phyloP scores from a whole-genome alignment of 1,140 invertebrate species.

The Bombyx mandarina region DNA sequence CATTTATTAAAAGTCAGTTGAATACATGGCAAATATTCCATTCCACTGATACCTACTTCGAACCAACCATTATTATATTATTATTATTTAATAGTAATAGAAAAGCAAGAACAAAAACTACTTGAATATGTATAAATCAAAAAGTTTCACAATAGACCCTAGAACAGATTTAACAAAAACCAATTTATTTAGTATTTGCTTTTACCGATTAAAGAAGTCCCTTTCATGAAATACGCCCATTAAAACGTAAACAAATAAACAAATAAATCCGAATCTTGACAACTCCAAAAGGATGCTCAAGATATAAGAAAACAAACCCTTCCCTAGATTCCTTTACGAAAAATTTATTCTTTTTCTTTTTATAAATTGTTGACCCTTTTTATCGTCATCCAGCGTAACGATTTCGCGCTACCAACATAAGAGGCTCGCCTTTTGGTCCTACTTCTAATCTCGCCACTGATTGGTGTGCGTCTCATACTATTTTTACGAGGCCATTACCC shows the following conservation, averaged over 20 bases:
- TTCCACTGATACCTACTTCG: too few relatives aligned
- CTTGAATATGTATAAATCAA: too few relatives aligned
- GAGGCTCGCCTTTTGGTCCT: constrained; percentile 17
- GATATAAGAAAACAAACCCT: neutral
- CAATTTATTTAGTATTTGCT: constrained; percentile 1
- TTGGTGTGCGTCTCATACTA: constrained; percentile 41
- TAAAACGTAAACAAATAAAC: neutral
- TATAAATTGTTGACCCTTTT: constrained; percentile 43
- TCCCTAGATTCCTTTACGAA: neutral
- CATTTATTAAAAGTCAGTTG: too few relatives aligned
- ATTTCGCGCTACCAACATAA: constrained; percentile 9
- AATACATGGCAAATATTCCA: too few relatives aligned
- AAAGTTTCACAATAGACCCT: neutral
- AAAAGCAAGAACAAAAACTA: too few relatives aligned
- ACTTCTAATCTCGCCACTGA: constrained; percentile 47
- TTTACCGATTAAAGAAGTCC: neutral
- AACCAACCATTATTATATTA: too few relatives aligned
- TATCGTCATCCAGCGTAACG: constrained; percentile 19
- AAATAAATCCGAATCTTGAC: neutral
- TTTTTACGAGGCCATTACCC: constrained; percentile 47
- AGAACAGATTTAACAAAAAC: neutral
- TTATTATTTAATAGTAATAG: too few relatives aligned
- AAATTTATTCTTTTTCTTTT: constrained; percentile 13
- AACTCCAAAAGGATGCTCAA: neutral
- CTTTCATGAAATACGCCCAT: neutral